Evolutionary conservation across 2,888 invertebrate species (phyloP).

Genomic region (Drosophila robusta): DNA sequence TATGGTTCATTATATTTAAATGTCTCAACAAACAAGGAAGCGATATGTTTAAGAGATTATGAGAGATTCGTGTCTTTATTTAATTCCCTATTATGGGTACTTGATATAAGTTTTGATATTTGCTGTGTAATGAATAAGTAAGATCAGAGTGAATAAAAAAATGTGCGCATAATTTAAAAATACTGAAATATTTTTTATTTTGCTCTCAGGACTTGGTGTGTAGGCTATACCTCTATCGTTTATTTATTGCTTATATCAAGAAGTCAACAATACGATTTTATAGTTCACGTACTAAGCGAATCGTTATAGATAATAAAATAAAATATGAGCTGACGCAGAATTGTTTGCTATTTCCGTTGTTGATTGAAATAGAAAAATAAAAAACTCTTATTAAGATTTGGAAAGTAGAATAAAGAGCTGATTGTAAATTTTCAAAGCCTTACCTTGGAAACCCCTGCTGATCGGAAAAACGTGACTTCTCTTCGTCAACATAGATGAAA

Average conservation of each 20-base stretch:
- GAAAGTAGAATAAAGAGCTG: not conserved
- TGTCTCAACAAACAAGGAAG: constrained; percentile 25
- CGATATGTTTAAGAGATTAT: constrained; percentile 2
- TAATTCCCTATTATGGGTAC: not conserved
- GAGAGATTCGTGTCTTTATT: not conserved
- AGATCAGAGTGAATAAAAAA: not conserved
- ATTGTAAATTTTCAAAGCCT: too few species aligned
- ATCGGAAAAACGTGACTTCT: too few species aligned
- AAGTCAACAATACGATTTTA: not conserved
- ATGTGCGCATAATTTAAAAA: not conserved
- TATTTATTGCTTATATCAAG: not conserved
- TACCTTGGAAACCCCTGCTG: too few species aligned
- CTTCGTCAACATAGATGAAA: constrained; percentile 48
- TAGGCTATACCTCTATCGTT: too few species aligned
- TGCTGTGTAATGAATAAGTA: not conserved
- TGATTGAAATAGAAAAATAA: constrained; percentile 1
- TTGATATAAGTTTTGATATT: not conserved
- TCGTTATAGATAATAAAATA: not conserved
- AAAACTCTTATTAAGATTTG: too few species aligned
- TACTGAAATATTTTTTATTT: too few species aligned
- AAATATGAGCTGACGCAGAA: constrained; percentile 18
- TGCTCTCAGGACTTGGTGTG: too few species aligned
- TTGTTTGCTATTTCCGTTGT: constrained; percentile 3
- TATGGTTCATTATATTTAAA: constrained; percentile 19
- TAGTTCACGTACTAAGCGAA: constrained; percentile 3